Conservation (phyloP, 2,797 vertebrate genomes). For the Siniperca obscura region DNA sequence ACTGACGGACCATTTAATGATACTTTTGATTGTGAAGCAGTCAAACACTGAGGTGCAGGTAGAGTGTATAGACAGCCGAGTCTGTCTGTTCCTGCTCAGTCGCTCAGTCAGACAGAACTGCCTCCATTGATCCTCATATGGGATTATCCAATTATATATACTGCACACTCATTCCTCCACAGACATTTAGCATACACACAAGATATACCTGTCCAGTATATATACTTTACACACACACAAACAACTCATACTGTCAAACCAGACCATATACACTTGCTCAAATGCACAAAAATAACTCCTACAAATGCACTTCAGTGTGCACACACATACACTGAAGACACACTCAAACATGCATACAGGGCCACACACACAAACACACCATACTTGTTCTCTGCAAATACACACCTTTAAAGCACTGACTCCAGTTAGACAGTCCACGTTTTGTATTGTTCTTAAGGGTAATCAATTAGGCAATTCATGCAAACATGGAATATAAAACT, state of each 20-base stretch:
- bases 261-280: neutral
- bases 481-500: neutral
- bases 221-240: neutral
- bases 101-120: constrained; percentile 63
- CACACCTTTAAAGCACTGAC: neutral
- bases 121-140: constrained; percentile 71
- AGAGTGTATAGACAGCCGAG: constrained; percentile 15
- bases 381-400: neutral
- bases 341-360: neutral
- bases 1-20: neutral
- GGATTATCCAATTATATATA: constrained; percentile 78
- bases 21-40: neutral
- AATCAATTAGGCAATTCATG: neutral
- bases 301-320: neutral
- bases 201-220: neutral
- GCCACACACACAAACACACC: neutral
- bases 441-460: neutral
- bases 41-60: constrained; percentile 4
- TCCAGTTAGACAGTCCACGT: neutral
- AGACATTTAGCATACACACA: constrained; percentile 7
- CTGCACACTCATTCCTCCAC: constrained; percentile 64
- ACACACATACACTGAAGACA: neutral
- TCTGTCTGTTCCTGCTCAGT: constrained; percentile 44
- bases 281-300: constrained; percentile 1
- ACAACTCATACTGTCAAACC: constrained; percentile 5